These are phyloP conservation scores for Antigone vipio DNA, from an alignment of 2,113 vertebrate genomes.

Conservation along the genomic window DNA sequence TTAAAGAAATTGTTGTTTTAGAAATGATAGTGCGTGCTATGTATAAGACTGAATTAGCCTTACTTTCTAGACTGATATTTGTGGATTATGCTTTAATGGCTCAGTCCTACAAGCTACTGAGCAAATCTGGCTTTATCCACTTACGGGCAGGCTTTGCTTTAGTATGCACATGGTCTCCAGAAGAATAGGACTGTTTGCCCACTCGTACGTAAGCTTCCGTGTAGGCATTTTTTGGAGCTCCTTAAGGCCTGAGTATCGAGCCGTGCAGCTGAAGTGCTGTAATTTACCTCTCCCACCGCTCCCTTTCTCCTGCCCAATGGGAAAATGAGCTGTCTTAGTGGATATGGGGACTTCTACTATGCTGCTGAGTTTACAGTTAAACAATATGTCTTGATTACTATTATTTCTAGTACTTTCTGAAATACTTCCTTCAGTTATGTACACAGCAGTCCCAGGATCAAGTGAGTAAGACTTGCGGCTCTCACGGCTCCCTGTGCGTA, in stretches of 20 bases:
- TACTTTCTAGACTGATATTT: neutral
- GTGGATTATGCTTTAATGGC: neutral
- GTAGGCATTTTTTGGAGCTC: rapidly evolving
- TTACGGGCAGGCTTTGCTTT: neutral
- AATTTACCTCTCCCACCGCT: neutral
- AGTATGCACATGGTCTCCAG: rapidly evolving
- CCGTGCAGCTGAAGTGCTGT: neutral
- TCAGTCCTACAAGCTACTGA: neutral
- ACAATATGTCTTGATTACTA: neutral
- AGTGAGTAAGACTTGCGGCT: neutral
- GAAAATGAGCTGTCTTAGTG: neutral
- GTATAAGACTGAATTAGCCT: neutral
- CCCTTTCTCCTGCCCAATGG: neutral
- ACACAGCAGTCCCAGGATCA: neutral
- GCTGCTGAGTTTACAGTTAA: neutral
- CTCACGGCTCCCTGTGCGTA: neutral
- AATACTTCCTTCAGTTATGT: neutral
- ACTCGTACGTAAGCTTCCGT: neutral
- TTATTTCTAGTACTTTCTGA: neutral
- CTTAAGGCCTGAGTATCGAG: neutral
- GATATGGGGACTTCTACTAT: neutral
- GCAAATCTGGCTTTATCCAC: constrained; percentile 5
- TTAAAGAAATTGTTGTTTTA: neutral
- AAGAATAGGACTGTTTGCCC: neutral
- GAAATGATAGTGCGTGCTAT: neutral